Conservation (phyloP, 2,888 invertebrate genomes). For the Adineta ricciae region DNA sequence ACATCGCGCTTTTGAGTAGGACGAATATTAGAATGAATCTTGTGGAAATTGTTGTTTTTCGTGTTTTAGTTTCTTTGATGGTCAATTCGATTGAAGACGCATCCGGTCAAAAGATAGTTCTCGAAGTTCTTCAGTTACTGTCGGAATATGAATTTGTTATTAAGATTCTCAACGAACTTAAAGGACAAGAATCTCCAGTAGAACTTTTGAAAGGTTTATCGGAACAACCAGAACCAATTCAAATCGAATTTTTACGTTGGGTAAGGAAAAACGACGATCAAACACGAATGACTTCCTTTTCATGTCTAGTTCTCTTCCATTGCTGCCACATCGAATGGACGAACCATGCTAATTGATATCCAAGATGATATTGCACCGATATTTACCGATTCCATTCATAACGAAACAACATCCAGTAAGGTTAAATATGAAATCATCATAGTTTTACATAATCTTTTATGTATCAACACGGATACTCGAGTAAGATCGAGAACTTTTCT, state of each 20-base stretch:
- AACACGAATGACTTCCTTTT: neutral
- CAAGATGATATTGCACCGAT: neutral
- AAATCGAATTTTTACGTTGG: slow-evolving; percentile 10
- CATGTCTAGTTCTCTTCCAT: neutral
- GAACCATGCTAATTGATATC: neutral
- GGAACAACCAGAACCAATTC: slow-evolving; percentile 16
- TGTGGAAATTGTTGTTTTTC: neutral
- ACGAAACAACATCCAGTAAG: neutral
- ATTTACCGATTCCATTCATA: neutral
- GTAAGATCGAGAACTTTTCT: neutral
- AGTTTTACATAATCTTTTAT: neutral
- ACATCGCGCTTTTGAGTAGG: neutral
- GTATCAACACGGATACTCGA: neutral
- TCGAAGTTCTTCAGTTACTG: neutral
- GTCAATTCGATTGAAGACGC: neutral
- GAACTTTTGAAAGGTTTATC: neutral
- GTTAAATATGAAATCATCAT: slow-evolving; percentile 15
- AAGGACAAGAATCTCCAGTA: slow-evolving; percentile 20
- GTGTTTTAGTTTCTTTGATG: neutral
- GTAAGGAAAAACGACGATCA: neutral
- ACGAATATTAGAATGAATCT: neutral
- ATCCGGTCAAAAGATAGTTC: neutral
- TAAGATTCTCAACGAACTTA: neutral
- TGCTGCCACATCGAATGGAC: neutral
- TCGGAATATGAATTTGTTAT: neutral